phyloP scores from a whole-genome alignment of 2,113 vertebrate genomes.

The Perca fluviatilis region DNA sequence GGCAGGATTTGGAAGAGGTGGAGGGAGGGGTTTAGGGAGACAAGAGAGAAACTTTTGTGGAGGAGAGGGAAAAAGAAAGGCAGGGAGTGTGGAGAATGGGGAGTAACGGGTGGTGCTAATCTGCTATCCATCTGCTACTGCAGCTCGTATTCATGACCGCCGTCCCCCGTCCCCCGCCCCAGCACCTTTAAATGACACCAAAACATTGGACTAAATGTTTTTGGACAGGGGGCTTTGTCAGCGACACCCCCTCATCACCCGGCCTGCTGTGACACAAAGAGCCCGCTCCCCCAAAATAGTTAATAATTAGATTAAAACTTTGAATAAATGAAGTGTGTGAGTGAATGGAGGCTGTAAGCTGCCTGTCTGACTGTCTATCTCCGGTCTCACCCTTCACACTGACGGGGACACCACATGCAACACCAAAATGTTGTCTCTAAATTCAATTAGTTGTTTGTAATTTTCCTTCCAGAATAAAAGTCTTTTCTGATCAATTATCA shows the following conservation, averaged over 20 bases:
- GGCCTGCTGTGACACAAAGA: slow-evolving; percentile 43
- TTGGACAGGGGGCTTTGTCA: slow-evolving; percentile 60
- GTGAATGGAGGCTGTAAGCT: slow-evolving; percentile 28
- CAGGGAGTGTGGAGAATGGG: slow-evolving; percentile 57
- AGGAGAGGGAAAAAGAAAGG: slow-evolving; percentile 47
- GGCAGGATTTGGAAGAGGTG: background rate
- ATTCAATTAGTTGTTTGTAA: too few species aligned
- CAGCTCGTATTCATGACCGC: slow-evolving; percentile 33
- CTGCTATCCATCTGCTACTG: slow-evolving; percentile 74
- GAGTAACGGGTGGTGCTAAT: slow-evolving; percentile 67
- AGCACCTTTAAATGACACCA: slow-evolving; percentile 45
- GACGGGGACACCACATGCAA: too few species aligned
- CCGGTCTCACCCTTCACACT: background rate
- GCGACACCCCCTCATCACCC: slow-evolving; percentile 23
- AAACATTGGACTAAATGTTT: slow-evolving; percentile 71
- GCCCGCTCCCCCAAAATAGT: slow-evolving; percentile 32
- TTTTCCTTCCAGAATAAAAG: too few species aligned
- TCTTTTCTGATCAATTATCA: too few species aligned
- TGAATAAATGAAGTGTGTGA: slow-evolving; percentile 66
- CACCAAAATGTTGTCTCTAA: background rate
- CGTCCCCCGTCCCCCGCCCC: background rate
- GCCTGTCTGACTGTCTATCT: slow-evolving; percentile 16
- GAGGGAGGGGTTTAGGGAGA: slow-evolving; percentile 33
- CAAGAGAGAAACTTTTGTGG: slow-evolving; percentile 73
- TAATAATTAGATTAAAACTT: slow-evolving; percentile 71